phyloP scores from a whole-genome alignment of 2,888 invertebrate genomes.

The Sicus ferrugineus region DNA sequence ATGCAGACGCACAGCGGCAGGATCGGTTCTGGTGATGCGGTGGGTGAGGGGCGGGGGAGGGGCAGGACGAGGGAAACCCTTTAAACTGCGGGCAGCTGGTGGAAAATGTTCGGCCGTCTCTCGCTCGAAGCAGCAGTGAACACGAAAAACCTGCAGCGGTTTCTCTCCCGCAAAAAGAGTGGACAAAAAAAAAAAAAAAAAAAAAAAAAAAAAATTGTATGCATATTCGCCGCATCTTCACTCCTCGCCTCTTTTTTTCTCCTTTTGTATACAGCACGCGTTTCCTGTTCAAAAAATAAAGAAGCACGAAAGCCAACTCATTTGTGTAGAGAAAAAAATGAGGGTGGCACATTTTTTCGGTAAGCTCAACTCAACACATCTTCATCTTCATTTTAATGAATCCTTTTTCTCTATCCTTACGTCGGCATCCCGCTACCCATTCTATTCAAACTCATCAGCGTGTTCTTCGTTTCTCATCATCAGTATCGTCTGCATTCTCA shows the following conservation, averaged over 20 bases:
- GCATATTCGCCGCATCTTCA: not conserved
- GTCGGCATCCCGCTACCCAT: slow-evolving; percentile 7
- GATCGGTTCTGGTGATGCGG: not conserved
- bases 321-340: slow-evolving; percentile 36
- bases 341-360: slow-evolving; percentile 41
- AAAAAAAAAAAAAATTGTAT: too few relatives aligned
- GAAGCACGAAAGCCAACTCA: slow-evolving; percentile 9
- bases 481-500: not conserved
- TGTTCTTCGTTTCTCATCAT: not conserved
- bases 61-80: not conserved
- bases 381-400: slow-evolving; percentile 35
- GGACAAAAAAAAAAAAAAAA: too few relatives aligned
- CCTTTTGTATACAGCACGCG: not conserved
- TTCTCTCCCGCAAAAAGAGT: too few relatives aligned
- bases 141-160: too few relatives aligned
- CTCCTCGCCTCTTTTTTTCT: not conserved
- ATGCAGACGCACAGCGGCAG: not conserved
- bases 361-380: not conserved
- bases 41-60: not conserved
- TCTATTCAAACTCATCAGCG: not conserved
- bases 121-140: too few relatives aligned
- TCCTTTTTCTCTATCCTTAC: slow-evolving; percentile 35
- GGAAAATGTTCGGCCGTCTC: too few relatives aligned
- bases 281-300: slow-evolving; percentile 18
- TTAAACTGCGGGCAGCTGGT: too few relatives aligned